Evolutionary conservation across 2,888 invertebrate species (phyloP).

Genomic region (Acrocera orbiculus): DNA sequence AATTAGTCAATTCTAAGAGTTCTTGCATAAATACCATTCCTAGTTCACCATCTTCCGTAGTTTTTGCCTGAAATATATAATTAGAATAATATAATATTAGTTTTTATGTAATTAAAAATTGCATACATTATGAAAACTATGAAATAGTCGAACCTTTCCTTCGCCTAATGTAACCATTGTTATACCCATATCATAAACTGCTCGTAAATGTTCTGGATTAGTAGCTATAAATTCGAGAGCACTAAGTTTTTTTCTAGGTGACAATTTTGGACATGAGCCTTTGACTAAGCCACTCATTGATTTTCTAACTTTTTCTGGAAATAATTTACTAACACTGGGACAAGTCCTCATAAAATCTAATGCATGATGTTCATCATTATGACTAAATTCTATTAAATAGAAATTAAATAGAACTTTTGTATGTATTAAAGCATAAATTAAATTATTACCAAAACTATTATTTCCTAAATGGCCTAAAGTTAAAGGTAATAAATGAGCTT

Average conservation of each 20-base stretch:
- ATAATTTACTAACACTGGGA: constrained; percentile 67
- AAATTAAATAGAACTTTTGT: background rate
- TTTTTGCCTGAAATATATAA: constrained; percentile 49
- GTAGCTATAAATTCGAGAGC: constrained; percentile 61
- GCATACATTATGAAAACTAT: constrained; percentile 71
- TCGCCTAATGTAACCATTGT: constrained; percentile 73
- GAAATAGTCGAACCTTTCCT: constrained; percentile 81
- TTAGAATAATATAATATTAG: background rate
- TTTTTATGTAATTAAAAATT: constrained; percentile 5
- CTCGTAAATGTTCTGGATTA: constrained; percentile 73
- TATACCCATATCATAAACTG: constrained; percentile 89
- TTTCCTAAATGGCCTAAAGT: constrained; percentile 50
- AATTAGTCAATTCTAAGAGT: constrained; percentile 77
- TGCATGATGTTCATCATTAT: constrained; percentile 36
- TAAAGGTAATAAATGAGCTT: constrained; percentile 88
- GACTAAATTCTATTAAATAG: constrained; percentile 26
- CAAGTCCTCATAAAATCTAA: constrained; percentile 48
- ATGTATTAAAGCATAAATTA: background rate
- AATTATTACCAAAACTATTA: constrained; percentile 30
- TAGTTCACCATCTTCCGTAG: constrained; percentile 73
- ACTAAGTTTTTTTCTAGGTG: constrained; percentile 40
- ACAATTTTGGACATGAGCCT: constrained; percentile 54
- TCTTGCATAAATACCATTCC: constrained; percentile 93
- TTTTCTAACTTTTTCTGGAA: constrained; percentile 66
- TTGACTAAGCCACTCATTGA: constrained; percentile 73